A percentile compares a stretch with the other conserved stretches of the same genome.
Evolutionary conservation across 1,140 invertebrate genomes (phyloP).

Genomic region (Papilio dardanus): DNA sequence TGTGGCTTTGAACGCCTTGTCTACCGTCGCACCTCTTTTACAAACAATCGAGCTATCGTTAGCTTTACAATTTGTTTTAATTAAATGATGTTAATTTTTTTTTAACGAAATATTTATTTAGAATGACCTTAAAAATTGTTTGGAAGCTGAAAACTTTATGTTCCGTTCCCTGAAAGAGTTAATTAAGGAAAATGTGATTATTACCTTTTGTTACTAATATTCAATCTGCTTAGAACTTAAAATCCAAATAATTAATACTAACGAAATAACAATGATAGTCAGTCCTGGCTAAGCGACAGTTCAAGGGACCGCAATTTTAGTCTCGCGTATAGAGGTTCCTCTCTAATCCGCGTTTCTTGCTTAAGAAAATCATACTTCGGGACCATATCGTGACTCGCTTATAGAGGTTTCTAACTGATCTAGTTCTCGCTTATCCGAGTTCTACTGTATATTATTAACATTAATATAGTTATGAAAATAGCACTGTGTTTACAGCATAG

Average conservation of each 20-base stretch:
- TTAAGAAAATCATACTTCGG: too few relatives aligned
- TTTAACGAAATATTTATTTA: too few relatives aligned
- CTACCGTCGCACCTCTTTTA: background rate
- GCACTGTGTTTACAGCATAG: background rate
- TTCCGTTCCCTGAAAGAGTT: too few relatives aligned
- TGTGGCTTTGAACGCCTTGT: slow-evolving; percentile 6
- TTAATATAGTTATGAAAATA: background rate
- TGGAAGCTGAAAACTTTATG: too few relatives aligned
- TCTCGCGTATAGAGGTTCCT: too few relatives aligned
- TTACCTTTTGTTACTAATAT: background rate
- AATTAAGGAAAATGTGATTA: too few relatives aligned
- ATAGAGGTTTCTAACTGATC: too few relatives aligned
- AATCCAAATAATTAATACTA: background rate
- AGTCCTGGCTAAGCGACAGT: background rate
- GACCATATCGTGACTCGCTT: too few relatives aligned
- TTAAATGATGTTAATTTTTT: background rate
- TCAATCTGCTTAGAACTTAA: background rate
- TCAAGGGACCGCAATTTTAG: background rate
- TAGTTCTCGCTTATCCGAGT: too few relatives aligned
- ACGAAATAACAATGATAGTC: too few relatives aligned
- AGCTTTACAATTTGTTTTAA: background rate
- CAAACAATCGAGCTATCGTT: background rate
- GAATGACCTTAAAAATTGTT: too few relatives aligned
- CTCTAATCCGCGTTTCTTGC: too few relatives aligned
- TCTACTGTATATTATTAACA: background rate